These are phyloP conservation scores for Pemphredon lugubris DNA, from an alignment of 2,888 invertebrate species.

Conservation along the genomic window DNA sequence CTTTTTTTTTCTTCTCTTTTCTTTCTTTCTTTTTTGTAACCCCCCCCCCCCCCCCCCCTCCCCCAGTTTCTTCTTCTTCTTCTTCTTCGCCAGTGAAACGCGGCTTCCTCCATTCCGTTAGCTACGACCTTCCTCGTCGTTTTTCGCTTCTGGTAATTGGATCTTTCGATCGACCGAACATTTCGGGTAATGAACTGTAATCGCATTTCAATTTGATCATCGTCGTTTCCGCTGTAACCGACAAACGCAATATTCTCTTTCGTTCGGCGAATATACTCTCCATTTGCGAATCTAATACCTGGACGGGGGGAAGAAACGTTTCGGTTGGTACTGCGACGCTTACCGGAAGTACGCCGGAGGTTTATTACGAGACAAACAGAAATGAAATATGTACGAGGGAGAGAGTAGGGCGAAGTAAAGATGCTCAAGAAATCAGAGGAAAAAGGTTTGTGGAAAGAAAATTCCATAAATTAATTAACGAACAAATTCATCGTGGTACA, in stretches of 20 bases:
- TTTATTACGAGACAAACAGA: neutral
- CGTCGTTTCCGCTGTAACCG: constrained; percentile 28
- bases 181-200: constrained; percentile 59
- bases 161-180: constrained; percentile 57
- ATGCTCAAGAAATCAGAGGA: too few species aligned
- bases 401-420: neutral
- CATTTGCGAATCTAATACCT: neutral
- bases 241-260: constrained; percentile 16
- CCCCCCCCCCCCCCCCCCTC: too few species aligned
- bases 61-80: constrained; percentile 17
- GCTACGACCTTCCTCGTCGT: neutral
- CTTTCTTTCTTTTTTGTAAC: constrained; percentile 12
- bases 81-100: constrained; percentile 4
- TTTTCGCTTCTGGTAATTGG: constrained; percentile 44
- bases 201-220: constrained; percentile 58
- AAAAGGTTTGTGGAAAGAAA: too few species aligned
- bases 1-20: neutral
- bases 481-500: too few species aligned
- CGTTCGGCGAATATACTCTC: constrained; percentile 31
- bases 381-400: neutral
- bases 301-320: neutral
- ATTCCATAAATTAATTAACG: too few species aligned
- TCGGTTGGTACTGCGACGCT: neutral
- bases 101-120: constrained; percentile 21
- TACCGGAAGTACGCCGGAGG: too few species aligned